Evolutionary conservation across 2,113 vertebrate species (phyloP).

Genomic region (Nerophis ophidion): DNA sequence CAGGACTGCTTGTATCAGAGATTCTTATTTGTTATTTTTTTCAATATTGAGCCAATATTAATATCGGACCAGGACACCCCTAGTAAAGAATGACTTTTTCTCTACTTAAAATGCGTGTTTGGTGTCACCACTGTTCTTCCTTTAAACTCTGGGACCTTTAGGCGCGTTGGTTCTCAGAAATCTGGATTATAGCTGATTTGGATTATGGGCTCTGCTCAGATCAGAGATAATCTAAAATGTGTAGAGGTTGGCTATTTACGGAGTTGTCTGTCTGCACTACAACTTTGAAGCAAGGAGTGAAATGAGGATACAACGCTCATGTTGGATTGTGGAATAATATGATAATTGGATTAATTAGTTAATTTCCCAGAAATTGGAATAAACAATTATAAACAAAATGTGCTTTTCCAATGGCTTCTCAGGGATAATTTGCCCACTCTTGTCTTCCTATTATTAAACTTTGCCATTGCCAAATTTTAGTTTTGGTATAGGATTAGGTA

Average conservation of each 20-base stretch:
- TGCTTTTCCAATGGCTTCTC: too few relatives aligned
- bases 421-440: too few relatives aligned
- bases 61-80: too few relatives aligned
- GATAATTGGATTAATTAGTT: too few relatives aligned
- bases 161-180: conserved; percentile 20
- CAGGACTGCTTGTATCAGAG: too few relatives aligned
- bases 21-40: too few relatives aligned
- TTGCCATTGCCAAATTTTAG: background rate
- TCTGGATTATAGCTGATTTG: conserved; percentile 47
- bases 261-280: background rate
- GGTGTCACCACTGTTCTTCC: conserved; percentile 6
- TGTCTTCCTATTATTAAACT: background rate
- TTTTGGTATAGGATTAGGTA: background rate
- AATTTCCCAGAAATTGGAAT: too few relatives aligned
- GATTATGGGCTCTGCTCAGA: conserved; percentile 43
- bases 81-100: too few relatives aligned
- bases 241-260: conserved; percentile 41
- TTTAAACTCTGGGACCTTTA: conserved; percentile 23
- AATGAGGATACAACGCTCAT: background rate
- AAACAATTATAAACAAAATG: too few relatives aligned
- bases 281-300: background rate
- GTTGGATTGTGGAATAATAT: too few relatives aligned
- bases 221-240: conserved; percentile 52
- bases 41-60: too few relatives aligned
- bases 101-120: background rate